Evolutionary conservation across 2,113 vertebrate species (phyloP).

Genomic region (Columba livia): DNA sequence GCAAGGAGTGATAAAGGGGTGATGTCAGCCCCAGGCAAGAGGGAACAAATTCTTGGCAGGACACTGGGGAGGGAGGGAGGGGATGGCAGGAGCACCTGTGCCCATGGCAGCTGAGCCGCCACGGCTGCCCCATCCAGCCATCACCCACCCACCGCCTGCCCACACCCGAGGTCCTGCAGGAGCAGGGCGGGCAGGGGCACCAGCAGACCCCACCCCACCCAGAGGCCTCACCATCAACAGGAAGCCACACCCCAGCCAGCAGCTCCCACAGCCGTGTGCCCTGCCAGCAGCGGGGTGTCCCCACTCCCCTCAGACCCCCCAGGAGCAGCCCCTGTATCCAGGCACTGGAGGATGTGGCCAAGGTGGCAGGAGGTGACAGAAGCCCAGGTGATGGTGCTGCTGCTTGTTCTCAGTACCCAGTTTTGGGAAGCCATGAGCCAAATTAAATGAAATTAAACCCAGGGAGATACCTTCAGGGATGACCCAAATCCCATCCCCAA

Average conservation of each 20-base stretch:
- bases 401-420: background rate
- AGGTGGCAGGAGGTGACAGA: background rate
- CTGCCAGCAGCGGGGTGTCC: too few relatives aligned
- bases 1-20: background rate
- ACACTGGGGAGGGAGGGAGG: background rate
- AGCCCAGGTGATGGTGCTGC: background rate
- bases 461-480: background rate
- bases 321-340: background rate
- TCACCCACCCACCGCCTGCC: background rate
- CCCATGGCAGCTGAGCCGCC: background rate
- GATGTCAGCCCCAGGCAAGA: background rate
- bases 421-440: background rate
- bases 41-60: constrained; percentile 53
- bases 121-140: background rate
- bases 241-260: background rate
- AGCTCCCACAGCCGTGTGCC: accelerated
- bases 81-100: background rate
- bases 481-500: background rate
- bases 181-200: background rate
- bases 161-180: background rate
- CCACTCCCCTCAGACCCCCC: accelerated
- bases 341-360: accelerated
- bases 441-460: background rate
- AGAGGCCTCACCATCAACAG: background rate
- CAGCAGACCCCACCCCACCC: background rate